These are phyloP conservation scores for Baronia brevicornis DNA, from an alignment of 2,888 invertebrate species.

Conservation along the genomic window DNA sequence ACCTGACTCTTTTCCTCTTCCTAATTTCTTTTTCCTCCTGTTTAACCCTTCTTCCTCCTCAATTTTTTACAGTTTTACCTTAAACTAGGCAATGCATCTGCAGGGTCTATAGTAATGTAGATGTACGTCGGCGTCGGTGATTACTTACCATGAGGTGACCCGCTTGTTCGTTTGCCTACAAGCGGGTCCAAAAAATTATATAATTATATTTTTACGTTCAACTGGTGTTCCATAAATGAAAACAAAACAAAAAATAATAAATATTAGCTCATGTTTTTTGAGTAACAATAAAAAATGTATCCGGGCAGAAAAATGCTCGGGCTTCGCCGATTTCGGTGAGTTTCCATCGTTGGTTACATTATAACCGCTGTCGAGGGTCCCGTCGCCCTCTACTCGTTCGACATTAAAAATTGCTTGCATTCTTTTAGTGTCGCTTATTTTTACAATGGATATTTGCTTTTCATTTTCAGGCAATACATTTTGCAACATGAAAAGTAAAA, in stretches of 20 bases:
- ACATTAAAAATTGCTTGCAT: constrained; percentile 74
- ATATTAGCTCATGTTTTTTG: background rate
- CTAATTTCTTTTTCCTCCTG: no score
- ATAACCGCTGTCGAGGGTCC: constrained; percentile 41
- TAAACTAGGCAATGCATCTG: no score
- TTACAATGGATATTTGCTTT: constrained; percentile 50
- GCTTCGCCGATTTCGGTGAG: constrained; percentile 33
- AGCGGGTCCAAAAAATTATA: no score
- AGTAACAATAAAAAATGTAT: constrained; percentile 20
- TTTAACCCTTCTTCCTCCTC: no score
- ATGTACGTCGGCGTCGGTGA: no score
- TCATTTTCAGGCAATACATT: constrained; percentile 36
- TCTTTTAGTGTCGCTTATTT: constrained; percentile 60
- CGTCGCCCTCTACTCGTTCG: constrained; percentile 41
- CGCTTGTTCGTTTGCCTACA: no score
- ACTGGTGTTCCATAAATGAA: no score
- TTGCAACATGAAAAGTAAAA: constrained; percentile 16
- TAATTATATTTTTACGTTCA: no score
- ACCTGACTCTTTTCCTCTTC: no score
- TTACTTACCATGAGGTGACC: no score
- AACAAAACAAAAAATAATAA: constrained; percentile 1
- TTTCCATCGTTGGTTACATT: constrained; percentile 50
- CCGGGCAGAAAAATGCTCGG: constrained; percentile 25
- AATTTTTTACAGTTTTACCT: no score
- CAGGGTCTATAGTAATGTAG: no score